Conservation (phyloP, 2,113 vertebrate genomes). For the Rhinichthys klamathensis region DNA sequence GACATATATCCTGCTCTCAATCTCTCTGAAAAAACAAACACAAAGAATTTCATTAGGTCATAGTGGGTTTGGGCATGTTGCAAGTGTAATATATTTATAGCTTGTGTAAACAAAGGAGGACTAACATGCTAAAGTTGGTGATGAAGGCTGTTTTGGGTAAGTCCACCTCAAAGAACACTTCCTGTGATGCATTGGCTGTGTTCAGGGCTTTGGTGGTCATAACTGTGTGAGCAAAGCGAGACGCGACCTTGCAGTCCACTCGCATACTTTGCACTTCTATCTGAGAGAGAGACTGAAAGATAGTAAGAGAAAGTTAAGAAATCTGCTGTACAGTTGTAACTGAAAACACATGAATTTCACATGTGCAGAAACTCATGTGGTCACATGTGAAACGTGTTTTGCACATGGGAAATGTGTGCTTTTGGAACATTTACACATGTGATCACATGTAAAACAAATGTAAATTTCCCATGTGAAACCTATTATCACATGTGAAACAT, state of each 20-base stretch:
- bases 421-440: too few relatives aligned
- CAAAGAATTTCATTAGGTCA: constrained; percentile 5
- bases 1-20: constrained; percentile 80
- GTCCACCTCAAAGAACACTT: constrained; percentile 89
- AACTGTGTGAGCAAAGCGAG: constrained; percentile 88
- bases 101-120: constrained; percentile 33
- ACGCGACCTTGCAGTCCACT: constrained; percentile 85
- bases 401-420: too few relatives aligned
- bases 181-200: constrained; percentile 78
- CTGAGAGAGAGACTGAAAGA: constrained; percentile 4
- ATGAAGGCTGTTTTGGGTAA: constrained; percentile 95
- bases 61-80: neutral
- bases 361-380: too few relatives aligned
- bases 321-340: neutral
- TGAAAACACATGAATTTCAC: too few relatives aligned
- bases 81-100: neutral
- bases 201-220: constrained; percentile 88
- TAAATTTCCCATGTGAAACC: too few relatives aligned
- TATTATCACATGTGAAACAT: too few relatives aligned
- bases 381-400: too few relatives aligned
- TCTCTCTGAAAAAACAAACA: constrained; percentile 76
- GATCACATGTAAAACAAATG: too few relatives aligned
- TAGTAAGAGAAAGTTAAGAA: neutral
- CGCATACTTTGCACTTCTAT: constrained; percentile 78
- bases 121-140: constrained; percentile 93